Conservation (phyloP, 2,113 vertebrate species). For the Montifringilla adamsi region DNA sequence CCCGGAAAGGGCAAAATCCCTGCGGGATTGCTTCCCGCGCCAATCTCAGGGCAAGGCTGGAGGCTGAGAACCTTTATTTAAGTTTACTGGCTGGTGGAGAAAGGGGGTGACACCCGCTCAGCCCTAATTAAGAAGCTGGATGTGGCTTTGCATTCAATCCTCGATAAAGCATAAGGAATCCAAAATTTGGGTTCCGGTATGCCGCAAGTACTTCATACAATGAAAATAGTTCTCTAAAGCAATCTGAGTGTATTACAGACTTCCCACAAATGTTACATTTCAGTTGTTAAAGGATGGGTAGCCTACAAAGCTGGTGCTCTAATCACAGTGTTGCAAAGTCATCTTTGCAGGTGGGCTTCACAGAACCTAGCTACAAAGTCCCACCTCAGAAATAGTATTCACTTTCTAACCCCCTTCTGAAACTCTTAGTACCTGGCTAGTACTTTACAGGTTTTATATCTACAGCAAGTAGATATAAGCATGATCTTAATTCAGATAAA, state of each 20-base stretch:
- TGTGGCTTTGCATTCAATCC: neutral
- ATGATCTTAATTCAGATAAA: neutral
- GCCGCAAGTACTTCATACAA: neutral
- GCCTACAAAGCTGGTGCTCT: neutral
- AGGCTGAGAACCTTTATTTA: neutral
- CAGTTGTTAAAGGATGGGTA: neutral
- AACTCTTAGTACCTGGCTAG: neutral
- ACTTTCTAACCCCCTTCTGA: accelerated
- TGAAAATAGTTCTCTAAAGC: neutral
- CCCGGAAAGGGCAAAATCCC: neutral
- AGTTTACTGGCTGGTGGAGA: neutral
- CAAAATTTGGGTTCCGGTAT: neutral
- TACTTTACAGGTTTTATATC: neutral
- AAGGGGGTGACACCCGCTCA: accelerated
- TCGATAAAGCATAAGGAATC: neutral
- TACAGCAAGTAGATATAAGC: neutral
- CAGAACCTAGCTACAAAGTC: neutral
- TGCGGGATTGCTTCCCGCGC: neutral
- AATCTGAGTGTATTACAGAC: neutral
- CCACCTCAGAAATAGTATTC: neutral
- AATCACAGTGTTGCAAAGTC: neutral
- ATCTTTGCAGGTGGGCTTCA: neutral
- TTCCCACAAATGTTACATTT: neutral
- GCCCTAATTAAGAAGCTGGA: neutral
- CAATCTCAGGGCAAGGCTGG: neutral